These are phyloP conservation scores for Autographa gamma DNA, from an alignment of 2,888 invertebrate genomes.

Conservation along the genomic window DNA sequence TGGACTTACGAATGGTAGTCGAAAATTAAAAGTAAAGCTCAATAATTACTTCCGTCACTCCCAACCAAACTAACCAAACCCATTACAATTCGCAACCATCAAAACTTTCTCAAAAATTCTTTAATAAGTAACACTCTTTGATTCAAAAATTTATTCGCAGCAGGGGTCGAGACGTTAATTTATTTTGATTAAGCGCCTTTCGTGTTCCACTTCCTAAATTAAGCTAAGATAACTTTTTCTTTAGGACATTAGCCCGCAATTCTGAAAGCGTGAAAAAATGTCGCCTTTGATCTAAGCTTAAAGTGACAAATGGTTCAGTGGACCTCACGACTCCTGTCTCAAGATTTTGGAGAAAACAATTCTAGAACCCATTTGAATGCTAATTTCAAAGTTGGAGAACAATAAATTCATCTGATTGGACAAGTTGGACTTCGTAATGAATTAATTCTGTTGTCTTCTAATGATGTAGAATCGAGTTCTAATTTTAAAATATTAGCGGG, in stretches of 20 bases:
- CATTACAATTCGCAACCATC: conserved; percentile 26
- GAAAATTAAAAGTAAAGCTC: not conserved
- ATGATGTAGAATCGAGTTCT: not conserved
- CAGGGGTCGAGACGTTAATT: conserved; percentile 45
- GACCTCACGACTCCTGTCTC: conserved; percentile 35
- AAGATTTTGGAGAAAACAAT: conserved; percentile 38
- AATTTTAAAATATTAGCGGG: not conserved
- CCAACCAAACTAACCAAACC: conserved; percentile 21
- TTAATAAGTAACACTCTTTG: conserved; percentile 39
- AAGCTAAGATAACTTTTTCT: conserved; percentile 44
- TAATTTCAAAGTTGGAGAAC: conserved; percentile 39
- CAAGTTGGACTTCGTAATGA: conserved; percentile 19
- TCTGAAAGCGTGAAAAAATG: conserved; percentile 21
- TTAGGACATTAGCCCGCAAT: conserved; percentile 33
- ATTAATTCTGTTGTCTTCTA: conserved; percentile 18
- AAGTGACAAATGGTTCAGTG: conserved; percentile 45
- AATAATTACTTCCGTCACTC: not conserved
- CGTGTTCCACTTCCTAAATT: conserved; percentile 44
- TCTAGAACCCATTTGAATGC: conserved; percentile 47
- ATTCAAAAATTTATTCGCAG: conserved; percentile 50
- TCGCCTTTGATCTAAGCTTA: conserved; percentile 48
- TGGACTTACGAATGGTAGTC: not conserved
- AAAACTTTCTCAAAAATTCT: conserved; percentile 21
- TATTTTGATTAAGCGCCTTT: conserved; percentile 58
- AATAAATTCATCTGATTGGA: conserved; percentile 37